These are phyloP conservation scores for Hymenochirus boettgeri DNA, from an alignment of 2,113 vertebrate genomes.

Conservation along the genomic window DNA sequence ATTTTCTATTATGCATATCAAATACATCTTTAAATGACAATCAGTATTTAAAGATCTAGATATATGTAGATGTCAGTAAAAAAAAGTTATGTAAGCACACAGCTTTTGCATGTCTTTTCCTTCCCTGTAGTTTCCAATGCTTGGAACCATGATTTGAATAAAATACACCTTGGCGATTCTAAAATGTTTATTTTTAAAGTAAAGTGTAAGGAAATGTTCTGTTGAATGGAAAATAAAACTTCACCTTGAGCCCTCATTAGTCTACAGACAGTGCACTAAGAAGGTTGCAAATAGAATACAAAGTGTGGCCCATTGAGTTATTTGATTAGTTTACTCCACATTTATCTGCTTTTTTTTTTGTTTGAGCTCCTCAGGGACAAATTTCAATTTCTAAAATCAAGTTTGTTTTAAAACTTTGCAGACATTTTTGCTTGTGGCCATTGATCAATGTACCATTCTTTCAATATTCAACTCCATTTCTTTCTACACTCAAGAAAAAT, in stretches of 20 bases:
- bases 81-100: no score
- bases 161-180: neutral
- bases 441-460: neutral
- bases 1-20: no score
- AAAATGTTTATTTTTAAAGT: conserved; percentile 22
- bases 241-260: conserved; percentile 36
- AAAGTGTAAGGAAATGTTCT: neutral
- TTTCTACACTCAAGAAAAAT: neutral
- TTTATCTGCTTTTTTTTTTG: conserved; percentile 26
- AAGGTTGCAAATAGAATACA: conserved; percentile 12
- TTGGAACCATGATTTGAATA: neutral
- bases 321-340: conserved; percentile 23
- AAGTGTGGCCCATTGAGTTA: conserved; percentile 25
- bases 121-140: no score
- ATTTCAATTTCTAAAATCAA: conserved; percentile 29
- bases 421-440: conserved; percentile 4
- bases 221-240: conserved; percentile 12
- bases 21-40: no score
- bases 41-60: no score
- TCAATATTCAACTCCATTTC: neutral
- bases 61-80: no score
- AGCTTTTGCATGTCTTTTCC: no score
- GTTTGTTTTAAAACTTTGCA: conserved; percentile 24
- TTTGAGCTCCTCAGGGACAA: conserved; percentile 3
- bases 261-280: conserved; percentile 20